A percentile compares a stretch with the other conserved stretches of the same genome.
phyloP scores from a whole-genome alignment of 2,797 vertebrate species.

The Eulemur albifrons region DNA sequence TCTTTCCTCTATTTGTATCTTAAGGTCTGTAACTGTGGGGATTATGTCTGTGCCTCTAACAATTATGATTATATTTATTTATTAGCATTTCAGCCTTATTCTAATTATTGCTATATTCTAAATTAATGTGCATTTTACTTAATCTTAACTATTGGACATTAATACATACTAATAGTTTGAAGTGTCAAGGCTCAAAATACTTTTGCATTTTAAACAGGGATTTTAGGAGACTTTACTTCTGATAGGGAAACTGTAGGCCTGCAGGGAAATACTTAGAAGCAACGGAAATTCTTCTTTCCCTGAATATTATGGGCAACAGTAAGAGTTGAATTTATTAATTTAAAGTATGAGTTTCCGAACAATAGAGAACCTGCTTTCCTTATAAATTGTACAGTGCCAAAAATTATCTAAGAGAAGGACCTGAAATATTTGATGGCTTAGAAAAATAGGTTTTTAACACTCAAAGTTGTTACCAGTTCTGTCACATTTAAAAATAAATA shows the following conservation, averaged over 20 bases:
- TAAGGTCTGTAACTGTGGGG: neutral
- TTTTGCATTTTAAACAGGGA: conserved; percentile 2
- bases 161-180: neutral
- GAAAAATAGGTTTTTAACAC: conserved; percentile 20
- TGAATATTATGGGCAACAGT: neutral
- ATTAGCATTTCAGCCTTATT: neutral
- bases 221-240: neutral
- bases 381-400: conserved; percentile 24
- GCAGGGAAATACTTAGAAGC: neutral
- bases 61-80: neutral
- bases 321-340: neutral
- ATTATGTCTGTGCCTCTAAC: neutral
- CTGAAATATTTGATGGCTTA: neutral
- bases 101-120: neutral
- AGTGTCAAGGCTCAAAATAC: conserved; percentile 12
- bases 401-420: neutral
- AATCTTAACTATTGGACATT: neutral
- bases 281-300: neutral
- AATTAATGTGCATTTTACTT: neutral
- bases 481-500: conserved; percentile 27
- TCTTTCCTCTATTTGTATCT: neutral
- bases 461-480: conserved; percentile 25
- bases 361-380: neutral
- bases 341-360: neutral
- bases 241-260: neutral